Evolutionary conservation across 2,113 vertebrate genomes (phyloP).

Genomic region (Corvus moneduloides): DNA sequence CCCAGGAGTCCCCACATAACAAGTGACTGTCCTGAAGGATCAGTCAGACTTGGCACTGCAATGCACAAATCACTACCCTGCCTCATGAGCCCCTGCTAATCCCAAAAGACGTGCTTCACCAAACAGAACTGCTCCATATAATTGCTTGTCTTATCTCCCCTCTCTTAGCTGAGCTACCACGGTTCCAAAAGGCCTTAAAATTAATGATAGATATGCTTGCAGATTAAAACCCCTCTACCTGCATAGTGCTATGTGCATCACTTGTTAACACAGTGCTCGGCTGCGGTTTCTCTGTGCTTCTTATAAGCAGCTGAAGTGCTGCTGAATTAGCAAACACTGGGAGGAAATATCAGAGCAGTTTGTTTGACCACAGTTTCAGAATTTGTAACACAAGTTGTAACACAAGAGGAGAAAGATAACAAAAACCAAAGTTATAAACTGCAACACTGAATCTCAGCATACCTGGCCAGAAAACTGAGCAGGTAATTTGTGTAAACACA

Average conservation of each 20-base stretch:
- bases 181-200: constrained; percentile 11
- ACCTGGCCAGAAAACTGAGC: not conserved
- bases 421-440: not conserved
- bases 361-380: not conserved
- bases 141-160: constrained; percentile 18
- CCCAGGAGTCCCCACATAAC: not conserved
- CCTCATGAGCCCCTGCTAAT: not conserved
- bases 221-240: constrained; percentile 6
- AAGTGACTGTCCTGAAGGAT: not conserved
- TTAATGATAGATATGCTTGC: not conserved
- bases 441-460: not conserved
- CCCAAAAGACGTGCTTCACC: not conserved
- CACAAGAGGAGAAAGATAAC: not conserved
- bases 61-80: not conserved
- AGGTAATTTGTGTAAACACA: not conserved
- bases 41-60: not conserved
- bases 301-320: not conserved
- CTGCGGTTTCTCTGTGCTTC: not conserved
- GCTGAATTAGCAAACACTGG: not conserved
- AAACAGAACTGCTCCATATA: not conserved
- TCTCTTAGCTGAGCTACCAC: not conserved
- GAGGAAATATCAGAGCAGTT: not conserved
- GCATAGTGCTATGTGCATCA: not conserved
- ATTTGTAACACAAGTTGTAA: not conserved
- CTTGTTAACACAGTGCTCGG: not conserved